Conservation (phyloP, 2,888 invertebrate genomes). For the Rhopalosiphum nymphaeae region DNA sequence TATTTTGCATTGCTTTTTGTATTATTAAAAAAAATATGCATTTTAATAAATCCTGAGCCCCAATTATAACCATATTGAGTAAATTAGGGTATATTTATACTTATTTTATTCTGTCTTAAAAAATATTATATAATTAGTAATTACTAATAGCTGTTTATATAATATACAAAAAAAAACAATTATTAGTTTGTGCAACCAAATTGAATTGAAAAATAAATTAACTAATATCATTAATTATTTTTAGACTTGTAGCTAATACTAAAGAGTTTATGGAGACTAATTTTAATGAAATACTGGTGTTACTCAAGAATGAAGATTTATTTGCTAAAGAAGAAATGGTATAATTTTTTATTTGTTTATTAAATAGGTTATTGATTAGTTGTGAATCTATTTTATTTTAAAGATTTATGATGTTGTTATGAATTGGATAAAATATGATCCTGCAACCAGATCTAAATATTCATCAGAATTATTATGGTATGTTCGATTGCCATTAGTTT, state of each 20-base stretch:
- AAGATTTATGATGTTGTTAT: constrained; percentile 57
- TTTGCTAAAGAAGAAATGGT: constrained; percentile 60
- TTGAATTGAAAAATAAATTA: background rate
- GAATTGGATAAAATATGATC: constrained; percentile 57
- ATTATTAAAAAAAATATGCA: background rate
- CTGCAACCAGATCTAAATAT: constrained; percentile 28
- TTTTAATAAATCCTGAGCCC: background rate
- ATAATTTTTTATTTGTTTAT: background rate
- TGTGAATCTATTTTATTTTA: background rate
- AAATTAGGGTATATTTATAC: background rate
- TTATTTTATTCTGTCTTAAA: background rate
- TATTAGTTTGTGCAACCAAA: background rate
- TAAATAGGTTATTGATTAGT: background rate
- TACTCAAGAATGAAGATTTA: constrained; percentile 52
- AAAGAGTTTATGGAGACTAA: constrained; percentile 39
- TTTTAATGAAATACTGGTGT: constrained; percentile 47
- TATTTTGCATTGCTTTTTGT: background rate
- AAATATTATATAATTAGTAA: background rate
- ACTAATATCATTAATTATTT: background rate
- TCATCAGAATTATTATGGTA: constrained; percentile 50
- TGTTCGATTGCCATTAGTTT: constrained; percentile 50
- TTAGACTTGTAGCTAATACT: constrained; percentile 41
- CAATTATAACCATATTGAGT: background rate
- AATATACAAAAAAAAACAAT: background rate
- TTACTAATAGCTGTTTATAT: background rate